Conservation (phyloP, 2,797 vertebrate genomes). For the Dromococcyx pavoninus region DNA sequence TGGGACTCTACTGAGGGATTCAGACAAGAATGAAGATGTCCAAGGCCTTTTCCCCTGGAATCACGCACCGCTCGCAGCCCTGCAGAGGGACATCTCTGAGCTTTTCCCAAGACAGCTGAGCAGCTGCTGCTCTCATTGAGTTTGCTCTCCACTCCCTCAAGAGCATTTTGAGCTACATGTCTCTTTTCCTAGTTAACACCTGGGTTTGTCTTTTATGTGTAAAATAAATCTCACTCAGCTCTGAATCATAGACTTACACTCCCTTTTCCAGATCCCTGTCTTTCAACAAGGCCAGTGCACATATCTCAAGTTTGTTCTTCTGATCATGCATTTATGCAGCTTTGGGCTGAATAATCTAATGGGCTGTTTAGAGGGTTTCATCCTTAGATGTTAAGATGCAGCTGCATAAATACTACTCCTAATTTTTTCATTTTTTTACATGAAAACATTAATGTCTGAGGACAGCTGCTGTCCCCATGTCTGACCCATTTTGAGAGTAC, state of each 20-base stretch:
- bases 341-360: neutral
- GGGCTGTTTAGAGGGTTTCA: neutral
- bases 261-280: neutral
- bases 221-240: neutral
- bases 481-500: neutral
- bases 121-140: fast-evolving
- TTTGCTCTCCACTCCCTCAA: neutral
- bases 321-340: neutral
- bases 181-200: neutral
- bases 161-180: fast-evolving
- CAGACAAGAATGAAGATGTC: neutral
- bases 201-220: neutral
- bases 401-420: neutral
- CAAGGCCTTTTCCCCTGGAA: neutral
- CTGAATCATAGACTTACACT: neutral
- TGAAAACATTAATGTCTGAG: neutral
- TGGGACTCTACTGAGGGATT: neutral
- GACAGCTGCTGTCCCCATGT: neutral
- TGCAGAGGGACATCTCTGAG: neutral
- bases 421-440: neutral
- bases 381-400: neutral
- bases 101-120: neutral
- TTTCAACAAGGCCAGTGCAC: neutral
- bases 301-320: neutral
- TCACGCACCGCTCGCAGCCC: neutral